Evolutionary conservation across 92 coral and sea anemone species (phyloP).

Genomic region (Siderastrea radians): DNA sequence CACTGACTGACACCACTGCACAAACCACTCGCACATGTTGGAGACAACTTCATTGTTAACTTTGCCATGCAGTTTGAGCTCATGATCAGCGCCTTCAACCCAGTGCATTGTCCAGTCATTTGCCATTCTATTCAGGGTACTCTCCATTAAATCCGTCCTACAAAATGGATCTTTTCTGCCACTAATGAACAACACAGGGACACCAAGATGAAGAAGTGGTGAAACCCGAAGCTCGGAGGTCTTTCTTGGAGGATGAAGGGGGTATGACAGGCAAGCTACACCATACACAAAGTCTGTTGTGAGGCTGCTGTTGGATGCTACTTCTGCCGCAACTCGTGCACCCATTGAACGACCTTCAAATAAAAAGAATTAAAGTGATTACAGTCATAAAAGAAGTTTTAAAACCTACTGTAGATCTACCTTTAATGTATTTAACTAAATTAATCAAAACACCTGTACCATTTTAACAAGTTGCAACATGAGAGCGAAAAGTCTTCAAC

Average conservation of each 20-base stretch:
- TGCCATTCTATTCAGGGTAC: constrained; percentile 83
- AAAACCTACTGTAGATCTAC: too few species aligned
- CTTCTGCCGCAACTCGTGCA: constrained; percentile 99
- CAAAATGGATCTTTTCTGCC: constrained; percentile 92
- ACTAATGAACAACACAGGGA: constrained; percentile 91
- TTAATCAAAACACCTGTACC: too few species aligned
- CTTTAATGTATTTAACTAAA: too few species aligned
- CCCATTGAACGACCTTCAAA: constrained; percentile 96
- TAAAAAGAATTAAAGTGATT: neutral
- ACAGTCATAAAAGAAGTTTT: neutral
- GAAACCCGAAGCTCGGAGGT: constrained; percentile 88
- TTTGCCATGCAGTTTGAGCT: constrained; percentile 72
- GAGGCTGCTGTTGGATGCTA: constrained; percentile 85
- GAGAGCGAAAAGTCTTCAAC: too few species aligned
- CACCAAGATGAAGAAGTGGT: constrained; percentile 84
- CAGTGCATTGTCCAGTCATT: constrained; percentile 95
- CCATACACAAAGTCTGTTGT: constrained; percentile 91
- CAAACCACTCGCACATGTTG: constrained; percentile 88
- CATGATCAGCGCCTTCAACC: constrained; percentile 94
- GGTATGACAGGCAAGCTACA: constrained; percentile 92
- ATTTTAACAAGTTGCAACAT: too few species aligned
- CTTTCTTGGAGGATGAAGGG: constrained; percentile 90
- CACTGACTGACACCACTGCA: constrained; percentile 96
- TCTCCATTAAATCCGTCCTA: constrained; percentile 88
- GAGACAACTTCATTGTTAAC: constrained; percentile 68